phyloP scores from a whole-genome alignment of 2,888 invertebrate genomes.

The Apamea monoglypha region DNA sequence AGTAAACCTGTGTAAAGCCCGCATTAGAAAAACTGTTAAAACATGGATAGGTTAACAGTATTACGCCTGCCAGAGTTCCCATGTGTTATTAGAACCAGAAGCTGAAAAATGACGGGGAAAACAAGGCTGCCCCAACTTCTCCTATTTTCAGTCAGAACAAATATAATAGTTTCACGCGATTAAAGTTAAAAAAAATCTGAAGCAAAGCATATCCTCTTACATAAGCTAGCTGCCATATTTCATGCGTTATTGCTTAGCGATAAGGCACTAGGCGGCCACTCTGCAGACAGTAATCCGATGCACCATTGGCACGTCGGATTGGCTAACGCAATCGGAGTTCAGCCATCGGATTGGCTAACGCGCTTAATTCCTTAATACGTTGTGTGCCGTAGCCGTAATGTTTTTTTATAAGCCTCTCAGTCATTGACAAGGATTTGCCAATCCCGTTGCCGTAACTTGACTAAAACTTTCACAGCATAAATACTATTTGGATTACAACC shows the following conservation, averaged over 20 bases:
- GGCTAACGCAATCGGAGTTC: slow-evolving; percentile 50
- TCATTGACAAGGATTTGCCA: slow-evolving; percentile 13
- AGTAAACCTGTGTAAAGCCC: background rate
- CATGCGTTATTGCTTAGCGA: background rate
- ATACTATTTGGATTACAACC: slow-evolving; percentile 12
- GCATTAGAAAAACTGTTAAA: background rate
- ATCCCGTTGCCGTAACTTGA: background rate
- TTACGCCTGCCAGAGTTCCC: too few relatives aligned
- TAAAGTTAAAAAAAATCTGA: background rate
- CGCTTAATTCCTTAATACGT: slow-evolving; percentile 42
- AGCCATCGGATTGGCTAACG: slow-evolving; percentile 48
- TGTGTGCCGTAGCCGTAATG: slow-evolving; percentile 24
- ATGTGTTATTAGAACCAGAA: background rate
- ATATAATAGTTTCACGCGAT: background rate
- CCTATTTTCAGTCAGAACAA: background rate
- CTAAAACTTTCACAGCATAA: background rate
- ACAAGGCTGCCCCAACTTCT: background rate
- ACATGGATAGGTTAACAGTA: background rate
- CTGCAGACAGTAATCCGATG: slow-evolving; percentile 49
- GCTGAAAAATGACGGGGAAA: background rate
- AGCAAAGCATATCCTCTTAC: background rate
- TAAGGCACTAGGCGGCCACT: background rate
- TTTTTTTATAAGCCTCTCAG: slow-evolving; percentile 21
- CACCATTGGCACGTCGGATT: slow-evolving; percentile 46
- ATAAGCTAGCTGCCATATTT: background rate